These are phyloP conservation scores for Polypedilum pembai DNA, from an alignment of 1,140 invertebrate species.

Conservation along the genomic window DNA sequence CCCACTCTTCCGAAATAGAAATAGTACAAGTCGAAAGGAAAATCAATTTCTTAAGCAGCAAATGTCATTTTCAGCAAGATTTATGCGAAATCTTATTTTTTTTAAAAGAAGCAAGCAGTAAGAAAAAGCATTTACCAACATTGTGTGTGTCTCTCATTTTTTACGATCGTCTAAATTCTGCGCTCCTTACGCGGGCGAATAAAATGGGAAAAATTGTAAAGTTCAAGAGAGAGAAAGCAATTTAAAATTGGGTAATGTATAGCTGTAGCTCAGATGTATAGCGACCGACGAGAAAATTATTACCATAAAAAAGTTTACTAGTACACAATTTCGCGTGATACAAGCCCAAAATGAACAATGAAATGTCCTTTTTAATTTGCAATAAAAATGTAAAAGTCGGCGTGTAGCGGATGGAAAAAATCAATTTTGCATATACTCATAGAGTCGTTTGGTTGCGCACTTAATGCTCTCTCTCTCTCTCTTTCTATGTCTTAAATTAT, in stretches of 20 bases:
- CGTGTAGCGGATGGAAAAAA: background rate
- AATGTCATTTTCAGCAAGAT: conserved; percentile 14
- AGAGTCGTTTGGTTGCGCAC: no score
- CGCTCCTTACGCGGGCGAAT: background rate
- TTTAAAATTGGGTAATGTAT: no score
- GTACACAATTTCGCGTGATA: background rate
- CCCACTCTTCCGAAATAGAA: no score
- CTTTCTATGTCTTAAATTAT: no score
- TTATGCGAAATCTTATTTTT: background rate
- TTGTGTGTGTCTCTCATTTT: background rate
- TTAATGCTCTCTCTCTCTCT: no score
- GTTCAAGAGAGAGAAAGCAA: background rate
- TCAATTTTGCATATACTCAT: background rate
- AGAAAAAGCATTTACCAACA: no score
- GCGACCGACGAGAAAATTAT: no score
- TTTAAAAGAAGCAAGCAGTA: no score
- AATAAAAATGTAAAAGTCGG: background rate
- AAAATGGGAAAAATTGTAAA: background rate
- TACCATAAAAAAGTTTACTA: no score
- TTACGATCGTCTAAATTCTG: background rate
- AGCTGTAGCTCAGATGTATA: no score
- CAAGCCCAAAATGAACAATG: background rate
- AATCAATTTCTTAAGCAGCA: background rate
- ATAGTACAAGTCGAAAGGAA: background rate
- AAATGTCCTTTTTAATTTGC: conserved; percentile 13